Evolutionary conservation across 2,113 vertebrate genomes (phyloP).

Genomic region (Crypturellus undulatus): DNA sequence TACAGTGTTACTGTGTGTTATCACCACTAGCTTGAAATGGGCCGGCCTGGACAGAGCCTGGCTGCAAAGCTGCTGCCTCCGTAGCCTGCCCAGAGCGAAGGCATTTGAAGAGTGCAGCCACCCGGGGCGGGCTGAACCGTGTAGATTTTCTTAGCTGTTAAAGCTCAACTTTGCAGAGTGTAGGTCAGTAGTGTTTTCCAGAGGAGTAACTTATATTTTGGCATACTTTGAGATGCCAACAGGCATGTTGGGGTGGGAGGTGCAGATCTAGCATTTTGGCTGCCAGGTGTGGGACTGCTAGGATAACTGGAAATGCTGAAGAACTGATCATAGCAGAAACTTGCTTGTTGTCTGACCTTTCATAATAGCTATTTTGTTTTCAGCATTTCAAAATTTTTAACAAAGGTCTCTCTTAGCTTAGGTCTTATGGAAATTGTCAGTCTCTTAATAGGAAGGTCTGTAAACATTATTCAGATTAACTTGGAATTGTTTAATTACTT

Average conservation of each 20-base stretch:
- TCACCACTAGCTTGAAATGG: neutral
- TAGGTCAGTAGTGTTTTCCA: neutral
- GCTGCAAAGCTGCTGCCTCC: neutral
- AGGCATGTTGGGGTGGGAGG: neutral
- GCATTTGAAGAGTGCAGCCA: neutral
- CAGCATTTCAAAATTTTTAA: neutral
- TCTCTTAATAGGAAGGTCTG: neutral
- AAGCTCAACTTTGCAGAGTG: neutral
- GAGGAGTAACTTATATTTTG: neutral
- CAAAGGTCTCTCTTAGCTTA: neutral
- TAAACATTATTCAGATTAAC: neutral
- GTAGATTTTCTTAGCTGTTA: neutral
- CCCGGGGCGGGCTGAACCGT: neutral
- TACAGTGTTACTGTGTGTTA: rapidly evolving
- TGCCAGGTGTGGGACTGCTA: neutral
- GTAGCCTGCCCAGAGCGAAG: neutral
- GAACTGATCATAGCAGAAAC: neutral
- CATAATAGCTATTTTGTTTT: neutral
- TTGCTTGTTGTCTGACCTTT: neutral
- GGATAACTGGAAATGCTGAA: neutral
- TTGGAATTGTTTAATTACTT: neutral
- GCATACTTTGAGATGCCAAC: neutral
- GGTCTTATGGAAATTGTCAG: neutral
- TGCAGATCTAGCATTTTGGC: neutral
- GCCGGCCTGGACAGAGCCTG: rapidly evolving